These are phyloP conservation scores for Mesocentrotus franciscanus DNA, from an alignment of 53 echinoderm and acorn worm genomes.

Conservation along the genomic window DNA sequence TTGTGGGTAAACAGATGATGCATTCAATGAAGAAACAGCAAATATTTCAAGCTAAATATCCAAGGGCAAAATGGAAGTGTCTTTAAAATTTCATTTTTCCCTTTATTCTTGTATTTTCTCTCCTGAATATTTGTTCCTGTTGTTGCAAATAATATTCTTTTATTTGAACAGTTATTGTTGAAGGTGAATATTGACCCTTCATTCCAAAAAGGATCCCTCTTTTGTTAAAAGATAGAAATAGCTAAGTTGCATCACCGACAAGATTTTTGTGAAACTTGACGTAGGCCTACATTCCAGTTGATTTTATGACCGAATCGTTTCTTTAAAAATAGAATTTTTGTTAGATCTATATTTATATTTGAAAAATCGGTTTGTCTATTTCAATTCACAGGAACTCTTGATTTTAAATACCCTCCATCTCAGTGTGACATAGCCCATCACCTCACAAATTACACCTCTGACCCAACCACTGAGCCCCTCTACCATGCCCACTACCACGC, in stretches of 20 bases:
- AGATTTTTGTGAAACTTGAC: background rate
- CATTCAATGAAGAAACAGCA: conserved; percentile 9
- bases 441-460: conserved; percentile 10
- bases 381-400: background rate
- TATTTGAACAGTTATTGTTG: background rate
- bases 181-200: background rate
- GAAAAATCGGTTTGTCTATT: background rate
- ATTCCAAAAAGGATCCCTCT: background rate
- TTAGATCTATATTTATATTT: background rate
- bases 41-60: background rate
- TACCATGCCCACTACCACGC: conserved; percentile 18
- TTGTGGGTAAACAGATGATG: conserved; percentile 35
- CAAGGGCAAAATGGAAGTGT: background rate
- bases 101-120: background rate
- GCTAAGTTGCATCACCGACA: background rate
- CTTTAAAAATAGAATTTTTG: background rate
- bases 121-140: background rate
- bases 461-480: background rate
- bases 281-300: background rate
- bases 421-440: conserved; percentile 20
- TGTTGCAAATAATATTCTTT: background rate
- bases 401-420: background rate
- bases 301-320: background rate
- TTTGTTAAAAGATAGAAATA: background rate
- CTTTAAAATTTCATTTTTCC: background rate